Percentiles rank a stretch among this genome's conserved stretches.
Evolutionary conservation across 1,140 invertebrate genomes (phyloP).

Genomic region (Scaptomyza montana): DNA sequence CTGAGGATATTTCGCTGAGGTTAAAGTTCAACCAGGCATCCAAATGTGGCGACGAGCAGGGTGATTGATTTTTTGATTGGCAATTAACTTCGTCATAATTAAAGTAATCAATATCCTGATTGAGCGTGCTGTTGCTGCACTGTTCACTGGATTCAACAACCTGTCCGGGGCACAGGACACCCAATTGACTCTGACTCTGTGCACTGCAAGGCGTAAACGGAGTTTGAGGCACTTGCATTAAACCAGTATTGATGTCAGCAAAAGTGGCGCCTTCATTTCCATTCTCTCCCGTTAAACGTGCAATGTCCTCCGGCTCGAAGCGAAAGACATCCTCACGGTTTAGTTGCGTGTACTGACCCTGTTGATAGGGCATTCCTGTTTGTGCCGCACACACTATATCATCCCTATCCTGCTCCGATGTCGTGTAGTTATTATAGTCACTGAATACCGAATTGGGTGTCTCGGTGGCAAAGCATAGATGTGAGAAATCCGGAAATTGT

Average conservation of each 20-base stretch:
- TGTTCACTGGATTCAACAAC: constrained; percentile 8
- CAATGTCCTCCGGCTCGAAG: constrained; percentile 83
- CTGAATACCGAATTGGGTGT: constrained; percentile 79
- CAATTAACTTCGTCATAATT: constrained; percentile 84
- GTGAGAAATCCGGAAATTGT: constrained; percentile 77
- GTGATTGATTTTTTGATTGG: constrained; percentile 83
- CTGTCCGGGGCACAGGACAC: constrained; percentile 12
- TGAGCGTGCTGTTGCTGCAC: constrained; percentile 27
- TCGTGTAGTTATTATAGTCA: constrained; percentile 51
- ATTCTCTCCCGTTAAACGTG: constrained; percentile 58
- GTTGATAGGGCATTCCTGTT: constrained; percentile 58
- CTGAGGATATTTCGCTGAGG: constrained; percentile 57
- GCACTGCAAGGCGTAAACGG: constrained; percentile 68
- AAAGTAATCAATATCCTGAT: constrained; percentile 82
- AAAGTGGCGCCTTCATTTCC: not conserved
- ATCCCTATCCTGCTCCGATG: constrained; percentile 58
- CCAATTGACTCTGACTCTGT: constrained; percentile 32
- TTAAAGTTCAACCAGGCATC: constrained; percentile 82
- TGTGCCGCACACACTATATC: constrained; percentile 64
- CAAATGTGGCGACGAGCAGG: constrained; percentile 82
- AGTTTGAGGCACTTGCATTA: constrained; percentile 55
- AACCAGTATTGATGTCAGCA: constrained; percentile 6
- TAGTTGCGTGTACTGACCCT: constrained; percentile 71
- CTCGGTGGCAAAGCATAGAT: constrained; percentile 68
- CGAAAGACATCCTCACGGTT: constrained; percentile 80